Evolutionary conservation across 2,113 vertebrate species (phyloP).

Genomic region (Nicator chloris): DNA sequence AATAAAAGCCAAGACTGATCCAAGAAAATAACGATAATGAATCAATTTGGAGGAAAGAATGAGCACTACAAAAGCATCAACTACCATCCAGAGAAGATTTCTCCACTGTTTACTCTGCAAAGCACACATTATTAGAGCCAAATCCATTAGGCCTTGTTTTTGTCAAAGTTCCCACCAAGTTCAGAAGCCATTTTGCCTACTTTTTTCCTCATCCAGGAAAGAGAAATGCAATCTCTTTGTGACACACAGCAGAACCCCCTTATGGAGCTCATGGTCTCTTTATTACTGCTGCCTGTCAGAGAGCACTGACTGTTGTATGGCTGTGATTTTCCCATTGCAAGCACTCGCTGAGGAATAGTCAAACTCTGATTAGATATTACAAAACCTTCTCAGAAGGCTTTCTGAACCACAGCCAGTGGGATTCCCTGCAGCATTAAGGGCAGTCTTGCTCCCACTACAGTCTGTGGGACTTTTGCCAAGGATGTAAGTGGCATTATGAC

Average conservation of each 20-base stretch:
- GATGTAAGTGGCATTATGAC: slow-evolving; percentile 43
- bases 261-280: neutral
- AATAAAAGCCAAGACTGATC: neutral
- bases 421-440: slow-evolving; percentile 55
- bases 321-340: neutral
- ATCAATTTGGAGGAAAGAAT: neutral
- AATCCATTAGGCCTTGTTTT: neutral
- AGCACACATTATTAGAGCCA: neutral
- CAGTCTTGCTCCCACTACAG: slow-evolving; percentile 37
- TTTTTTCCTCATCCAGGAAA: neutral
- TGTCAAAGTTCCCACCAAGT: neutral
- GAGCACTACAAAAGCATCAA: neutral
- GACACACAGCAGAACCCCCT: neutral
- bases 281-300: neutral
- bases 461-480: slow-evolving; percentile 51
- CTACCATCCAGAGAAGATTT: neutral
- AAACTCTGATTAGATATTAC: slow-evolving; percentile 38
- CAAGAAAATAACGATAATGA: neutral
- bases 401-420: slow-evolving; percentile 48
- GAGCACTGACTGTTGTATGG: neutral
- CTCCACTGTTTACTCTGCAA: neutral
- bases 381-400: slow-evolving; percentile 54
- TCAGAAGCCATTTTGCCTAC: neutral
- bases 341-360: neutral
- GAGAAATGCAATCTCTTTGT: neutral